Base-by-base conservation (phyloP, 1,140 invertebrate species). In the Ips typographus region DNA sequence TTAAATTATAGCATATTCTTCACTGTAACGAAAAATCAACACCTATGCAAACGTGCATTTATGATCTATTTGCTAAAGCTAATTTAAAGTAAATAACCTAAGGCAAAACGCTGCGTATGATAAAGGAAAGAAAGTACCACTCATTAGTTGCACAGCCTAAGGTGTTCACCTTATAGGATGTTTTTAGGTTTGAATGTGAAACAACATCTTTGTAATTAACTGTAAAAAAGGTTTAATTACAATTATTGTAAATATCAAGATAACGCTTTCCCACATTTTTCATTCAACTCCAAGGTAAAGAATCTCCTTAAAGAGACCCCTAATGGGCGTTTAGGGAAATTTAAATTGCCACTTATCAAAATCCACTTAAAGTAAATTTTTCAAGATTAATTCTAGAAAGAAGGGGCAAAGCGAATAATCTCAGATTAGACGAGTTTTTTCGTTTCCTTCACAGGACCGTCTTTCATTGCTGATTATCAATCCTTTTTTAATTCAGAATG, bases 311-410 rank as follows among this genome's bases (percentile, higher is more conserved):
- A 51, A 52, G 40, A 53, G 22, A 37, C 7, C 38, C 55, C 64
- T 57, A 66, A 66, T 66, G 44, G 64, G 40, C 64, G 22, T 55
- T 66, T 66, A 66, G 37, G 64, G 42, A 66, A 58, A 66, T 66
- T 66, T 66, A 66, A 66, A 66, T 58, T 66, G 64, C 64, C 64
- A 66, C 64, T 66, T 66, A 66, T 66, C 53, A 66, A 66, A 66
- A 66, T 66, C 64, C 53, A 56, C 64, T 66, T 66, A 57, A 40
- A 51, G 53, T 39, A 57, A 51, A 66, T 66, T 66, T 66, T 58
- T 43, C 42, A 56, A 66, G 64, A 58, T 58, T 66, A 66, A 66
- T 58, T 56, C 64, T 44, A 37, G 37, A 66, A 57, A 66, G 52
- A 37, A 56, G 52, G 38, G 7, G 37, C 4, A 56, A 58, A 66